phyloP scores from a whole-genome alignment of 2,113 vertebrate species.

The Burhinus bistriatus region DNA sequence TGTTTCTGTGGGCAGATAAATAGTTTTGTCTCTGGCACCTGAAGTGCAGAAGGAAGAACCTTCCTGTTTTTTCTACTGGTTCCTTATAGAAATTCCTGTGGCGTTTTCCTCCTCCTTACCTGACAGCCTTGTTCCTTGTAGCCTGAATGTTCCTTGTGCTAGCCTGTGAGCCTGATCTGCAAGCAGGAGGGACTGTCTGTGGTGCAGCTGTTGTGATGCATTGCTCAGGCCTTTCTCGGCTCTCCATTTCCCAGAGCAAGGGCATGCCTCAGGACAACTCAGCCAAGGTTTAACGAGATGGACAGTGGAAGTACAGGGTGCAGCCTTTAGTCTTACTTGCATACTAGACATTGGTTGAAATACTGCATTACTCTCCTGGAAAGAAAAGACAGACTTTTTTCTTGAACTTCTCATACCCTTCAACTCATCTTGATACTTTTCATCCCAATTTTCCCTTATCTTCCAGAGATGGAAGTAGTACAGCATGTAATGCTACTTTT shows the following conservation, averaged over 20 bases:
- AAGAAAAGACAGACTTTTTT: background rate
- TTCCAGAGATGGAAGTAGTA: background rate
- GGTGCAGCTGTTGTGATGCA: background rate
- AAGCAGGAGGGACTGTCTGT: background rate
- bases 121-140: background rate
- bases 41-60: background rate
- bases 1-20: background rate
- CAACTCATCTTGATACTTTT: background rate
- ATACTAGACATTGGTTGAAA: background rate
- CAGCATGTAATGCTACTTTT: background rate
- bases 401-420: background rate
- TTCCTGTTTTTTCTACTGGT: background rate
- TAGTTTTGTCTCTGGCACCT: background rate
- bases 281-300: background rate
- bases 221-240: background rate
- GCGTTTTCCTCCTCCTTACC: background rate
- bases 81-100: background rate
- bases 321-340: background rate
- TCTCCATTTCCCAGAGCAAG: background rate
- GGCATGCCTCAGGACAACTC: background rate
- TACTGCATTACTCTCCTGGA: background rate
- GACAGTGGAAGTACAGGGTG: background rate
- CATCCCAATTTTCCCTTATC: background rate
- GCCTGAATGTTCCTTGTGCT: background rate
- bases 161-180: background rate